Evolutionary conservation across 1,140 invertebrate genomes (phyloP).

Genomic region (Pogonognathellus flavescens): DNA sequence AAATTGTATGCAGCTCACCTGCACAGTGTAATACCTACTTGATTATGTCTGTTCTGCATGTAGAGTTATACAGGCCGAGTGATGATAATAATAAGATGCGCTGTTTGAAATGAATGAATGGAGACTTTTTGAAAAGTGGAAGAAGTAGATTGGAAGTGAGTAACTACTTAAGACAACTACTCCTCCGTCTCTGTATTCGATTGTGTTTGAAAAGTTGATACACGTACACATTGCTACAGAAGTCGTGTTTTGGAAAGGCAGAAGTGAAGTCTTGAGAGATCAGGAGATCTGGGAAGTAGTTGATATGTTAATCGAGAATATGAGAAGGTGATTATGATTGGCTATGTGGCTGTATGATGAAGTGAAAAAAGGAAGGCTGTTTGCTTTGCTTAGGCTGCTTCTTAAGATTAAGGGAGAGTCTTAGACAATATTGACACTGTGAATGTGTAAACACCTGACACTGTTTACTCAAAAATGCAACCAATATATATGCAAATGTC

Average conservation of each 20-base stretch:
- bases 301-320: conserved; percentile 62
- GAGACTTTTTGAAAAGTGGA: not conserved
- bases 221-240: not conserved
- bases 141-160: not conserved
- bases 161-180: not conserved
- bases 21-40: too few species aligned
- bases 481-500: conserved; percentile 69
- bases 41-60: too few species aligned
- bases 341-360: conserved; percentile 57
- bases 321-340: conserved; percentile 61
- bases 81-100: too few species aligned
- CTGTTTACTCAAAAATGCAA: conserved; percentile 68
- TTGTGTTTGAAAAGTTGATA: not conserved
- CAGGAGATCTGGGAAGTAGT: conserved; percentile 5
- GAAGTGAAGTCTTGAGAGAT: not conserved
- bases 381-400: conserved; percentile 66
- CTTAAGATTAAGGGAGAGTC: conserved; percentile 68
- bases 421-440: conserved; percentile 68
- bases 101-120: too few species aligned
- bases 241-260: not conserved
- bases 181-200: not conserved
- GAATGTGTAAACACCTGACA: conserved; percentile 68
- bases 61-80: too few species aligned
- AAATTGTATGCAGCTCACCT: too few species aligned
- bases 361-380: conserved; percentile 63